Base-by-base conservation (phyloP, 2,888 invertebrate species). In the Polylopha cassiicola region DNA sequence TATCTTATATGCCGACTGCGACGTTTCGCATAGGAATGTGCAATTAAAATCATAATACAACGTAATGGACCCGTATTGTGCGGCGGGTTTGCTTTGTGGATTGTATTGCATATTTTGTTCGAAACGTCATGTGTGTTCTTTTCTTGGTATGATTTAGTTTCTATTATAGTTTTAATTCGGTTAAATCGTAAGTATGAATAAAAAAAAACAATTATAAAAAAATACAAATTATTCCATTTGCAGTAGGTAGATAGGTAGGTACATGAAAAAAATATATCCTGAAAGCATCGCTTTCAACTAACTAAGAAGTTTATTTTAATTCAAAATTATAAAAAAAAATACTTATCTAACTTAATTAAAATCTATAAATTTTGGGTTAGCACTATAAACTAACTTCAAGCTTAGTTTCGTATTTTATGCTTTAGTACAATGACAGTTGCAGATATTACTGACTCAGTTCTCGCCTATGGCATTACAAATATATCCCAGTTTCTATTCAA, bases 341-440 rank as follows among this genome's bases (percentile, higher is more conserved):
- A 24, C n/a, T 24, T 26, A 13, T 34, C 27, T 26, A 21, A 30
- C 22, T 22, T 21, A 31, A 43, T 43, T 31, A 21, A 31, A 34
- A 44, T 46, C 39, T 26, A 16, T 21, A 2, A 33, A 46, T 27
- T 37, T 39, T 16, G 34, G 20, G 34, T 11, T 10, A 33, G 39
- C 30, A 30, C 41, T 37, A 50, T 48, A 43, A 39, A 5, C 23
- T 20, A 43, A 43, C 27, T 45, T 39, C 44, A 37, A 38, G 44
- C 37, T 39, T 39, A 42, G 46, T n/a, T n/a, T n/a, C n/a, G n/a
- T n/a, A n/a, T n/a, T n/a, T n/a, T n/a, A n/a, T n/a, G n/a, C n/a
- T n/a, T n/a, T n/a, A n/a, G n/a, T n/a, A n/a, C n/a, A n/a, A n/a
- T n/a, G n/a, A n/a, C n/a, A n/a, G n/a, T n/a, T n/a, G n/a, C n/a